Base-by-base conservation (phyloP, 2,888 invertebrate genomes). In the Acanthopleura granulata region DNA sequence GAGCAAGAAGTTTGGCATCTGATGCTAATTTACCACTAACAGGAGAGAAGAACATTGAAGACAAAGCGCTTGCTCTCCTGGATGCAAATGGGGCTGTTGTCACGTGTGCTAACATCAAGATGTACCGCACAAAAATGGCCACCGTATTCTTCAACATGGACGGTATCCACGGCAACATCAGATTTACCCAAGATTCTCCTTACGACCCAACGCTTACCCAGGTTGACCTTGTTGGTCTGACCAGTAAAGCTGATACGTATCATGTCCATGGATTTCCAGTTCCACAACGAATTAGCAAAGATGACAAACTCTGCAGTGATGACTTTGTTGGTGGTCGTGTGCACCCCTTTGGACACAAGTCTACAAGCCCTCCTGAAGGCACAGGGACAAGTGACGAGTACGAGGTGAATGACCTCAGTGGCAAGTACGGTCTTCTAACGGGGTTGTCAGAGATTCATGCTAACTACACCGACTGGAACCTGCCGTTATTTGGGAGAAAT, bases 361-460 rank as follows among this genome's bases (percentile, higher is more conserved):
- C 88, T 1, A 79, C 79, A 30, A 82, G 89, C 27, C 86, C 87
- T 0, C 14, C 76, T 0, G 73, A 84, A 0, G 90, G 86, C 1
- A 93, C 93, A 83, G 96, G 95, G 51, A 95, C 96, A 0, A 96
- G 96, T 89, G 97, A 98, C 90, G 95, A 95, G 89, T 98, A 97
- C 86, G 94, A 96, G 0, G 92, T 97, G 3, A 98, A 98, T 0
- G 97, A 97, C 88, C 91, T 98, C 16, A 94, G 95, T 74, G 97
- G 97, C 27, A 97, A 97, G 91, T 93, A 95, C 88, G 97, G 97
- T 0, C 92, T 93, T 9, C 91, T 97, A 18, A 94, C 92, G 79
- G 95, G 94, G 0, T 90, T 93, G 57, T 93, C 93, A 0, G 91
- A 92, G 0, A 83, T 88, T 14, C 78, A 78, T 0, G 82, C 83